Evolutionary conservation across 1,140 invertebrate genomes (phyloP), one percentile per base, ranked within the genome.

Genomic region (Eumeta japonica): DNA sequence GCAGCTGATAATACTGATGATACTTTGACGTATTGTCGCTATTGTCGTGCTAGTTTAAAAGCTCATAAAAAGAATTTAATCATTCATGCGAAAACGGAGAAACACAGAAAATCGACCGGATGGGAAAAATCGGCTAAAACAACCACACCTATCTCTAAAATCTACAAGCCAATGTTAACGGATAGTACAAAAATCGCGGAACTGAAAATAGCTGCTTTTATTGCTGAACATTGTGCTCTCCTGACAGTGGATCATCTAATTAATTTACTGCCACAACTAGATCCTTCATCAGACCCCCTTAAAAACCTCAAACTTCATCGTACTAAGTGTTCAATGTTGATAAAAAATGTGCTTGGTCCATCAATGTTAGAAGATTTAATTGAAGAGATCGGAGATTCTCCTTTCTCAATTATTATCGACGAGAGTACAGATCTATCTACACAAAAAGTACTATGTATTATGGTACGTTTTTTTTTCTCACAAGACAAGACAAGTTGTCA

Each of bases 151-250:
- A 32, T 40, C 3, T 28, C 37, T 33, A 12, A 34, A 33, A 17
- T 40, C 10, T 34, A 28, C 28, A 40, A 41, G 29, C 18, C 39
- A 48, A 33, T 36, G 28, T 17, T 54, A 16, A 15, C 42, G 11
- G 46, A 54, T 31, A 46, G 16, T 13, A 43, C 30, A 12, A 65
- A 62, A 42, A 55, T 52, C 13, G 52, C 55, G 9, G 57, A 64
- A 44, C 43, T 67, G 18, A 59, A 67, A 53, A 53, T 67, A 1
- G 48, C 62, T 40, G 54, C 51, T 10, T 63, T 60, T 47, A 48
- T 63, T n/a, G 58, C 59, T 3, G 59, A 62, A 24, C 59, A 64
- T 29, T 52, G 48, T 39, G 52, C 52, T n/a, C 10, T 60, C n/a
- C 11, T 24, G 34, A 55, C 59, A 3, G 47, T 58, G 9, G 50